A percentile compares a stretch with the other conserved stretches of the same genome.
These are phyloP conservation scores for Passer montanus DNA, from an alignment of 2,113 vertebrate genomes.

Conservation along the genomic window DNA sequence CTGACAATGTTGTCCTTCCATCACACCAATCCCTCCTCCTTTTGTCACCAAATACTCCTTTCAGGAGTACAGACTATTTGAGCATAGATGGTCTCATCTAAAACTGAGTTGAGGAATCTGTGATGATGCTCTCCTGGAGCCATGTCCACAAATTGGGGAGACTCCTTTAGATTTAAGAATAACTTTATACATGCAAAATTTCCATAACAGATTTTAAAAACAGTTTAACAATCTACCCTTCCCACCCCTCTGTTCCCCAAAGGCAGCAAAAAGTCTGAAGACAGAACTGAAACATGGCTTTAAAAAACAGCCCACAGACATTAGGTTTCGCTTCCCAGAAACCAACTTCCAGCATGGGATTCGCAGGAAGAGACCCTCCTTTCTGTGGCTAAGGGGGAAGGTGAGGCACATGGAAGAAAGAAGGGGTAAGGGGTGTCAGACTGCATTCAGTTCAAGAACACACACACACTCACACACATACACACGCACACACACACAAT, in stretches of 20 bases:
- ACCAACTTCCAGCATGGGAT: constrained; percentile 72
- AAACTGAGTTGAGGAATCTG: constrained; percentile 22
- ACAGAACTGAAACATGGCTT: constrained; percentile 68
- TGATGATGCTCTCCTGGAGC: constrained; percentile 62
- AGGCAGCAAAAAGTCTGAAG: constrained; percentile 64
- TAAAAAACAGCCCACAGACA: constrained; percentile 59
- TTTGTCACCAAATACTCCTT: background rate
- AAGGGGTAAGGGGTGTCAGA: constrained; percentile 41
- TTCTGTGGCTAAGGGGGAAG: constrained; percentile 55
- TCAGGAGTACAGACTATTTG: background rate
- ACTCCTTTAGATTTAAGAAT: constrained; percentile 59
- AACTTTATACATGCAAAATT: constrained; percentile 65
- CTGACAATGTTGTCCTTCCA: background rate
- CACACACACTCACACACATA: background rate
- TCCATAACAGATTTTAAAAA: constrained; percentile 64
- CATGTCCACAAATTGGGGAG: constrained; percentile 1
- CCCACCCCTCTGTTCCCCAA: constrained; percentile 53
- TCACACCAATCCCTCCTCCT: background rate
- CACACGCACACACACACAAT: background rate
- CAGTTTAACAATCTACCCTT: constrained; percentile 56
- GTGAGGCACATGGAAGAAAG: constrained; percentile 53
- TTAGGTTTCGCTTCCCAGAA: constrained; percentile 65
- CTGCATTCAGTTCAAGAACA: constrained; percentile 54
- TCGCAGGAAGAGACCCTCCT: constrained; percentile 59
- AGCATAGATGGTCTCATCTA: background rate